A percentile compares a stretch with the other conserved stretches of the same genome.
Conservation (phyloP, 1,140 invertebrate genomes). For the Globodera rostochiensis region DNA sequence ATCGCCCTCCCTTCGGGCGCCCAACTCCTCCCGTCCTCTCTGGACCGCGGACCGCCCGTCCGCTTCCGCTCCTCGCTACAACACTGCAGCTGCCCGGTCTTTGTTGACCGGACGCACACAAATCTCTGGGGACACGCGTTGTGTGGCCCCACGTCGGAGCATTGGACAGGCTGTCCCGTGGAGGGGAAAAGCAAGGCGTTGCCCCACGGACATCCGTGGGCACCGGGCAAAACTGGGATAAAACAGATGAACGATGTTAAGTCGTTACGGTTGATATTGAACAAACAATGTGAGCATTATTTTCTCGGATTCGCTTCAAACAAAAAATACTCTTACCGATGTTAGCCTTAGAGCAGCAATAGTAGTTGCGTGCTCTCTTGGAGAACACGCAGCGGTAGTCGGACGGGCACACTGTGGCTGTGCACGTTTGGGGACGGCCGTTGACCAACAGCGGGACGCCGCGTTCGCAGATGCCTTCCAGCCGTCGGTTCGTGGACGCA, state of each 20-base stretch:
- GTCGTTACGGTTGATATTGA: neutral
- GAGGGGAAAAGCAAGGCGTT: slow-evolving; percentile 61
- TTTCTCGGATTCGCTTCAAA: neutral
- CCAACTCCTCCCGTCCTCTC: neutral
- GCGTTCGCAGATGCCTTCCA: slow-evolving; percentile 53
- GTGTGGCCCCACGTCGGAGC: slow-evolving; percentile 41
- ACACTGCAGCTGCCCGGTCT: slow-evolving; percentile 53
- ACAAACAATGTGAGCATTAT: neutral
- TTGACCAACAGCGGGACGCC: slow-evolving; percentile 57
- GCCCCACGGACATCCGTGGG: slow-evolving; percentile 58
- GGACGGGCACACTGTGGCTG: slow-evolving; percentile 45
- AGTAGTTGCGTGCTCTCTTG: slow-evolving; percentile 54
- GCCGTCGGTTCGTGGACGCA: neutral
- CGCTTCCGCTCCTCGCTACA: slow-evolving; percentile 42
- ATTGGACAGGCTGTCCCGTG: slow-evolving; percentile 61
- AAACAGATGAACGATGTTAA: slow-evolving; percentile 12
- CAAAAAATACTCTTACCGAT: slow-evolving; percentile 36
- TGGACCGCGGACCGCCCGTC: slow-evolving; percentile 5
- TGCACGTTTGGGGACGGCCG: slow-evolving; percentile 62
- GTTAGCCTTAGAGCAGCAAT: slow-evolving; percentile 58
- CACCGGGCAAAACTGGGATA: slow-evolving; percentile 45
- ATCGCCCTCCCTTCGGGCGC: neutral
- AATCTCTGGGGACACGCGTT: slow-evolving; percentile 55
- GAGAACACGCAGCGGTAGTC: slow-evolving; percentile 60
- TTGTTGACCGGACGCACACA: slow-evolving; percentile 47